A percentile compares a stretch with the other conserved stretches of the same genome.
These are phyloP conservation scores for Boloria euphrosyne DNA, from an alignment of 2,888 invertebrate species.

Conservation along the genomic window DNA sequence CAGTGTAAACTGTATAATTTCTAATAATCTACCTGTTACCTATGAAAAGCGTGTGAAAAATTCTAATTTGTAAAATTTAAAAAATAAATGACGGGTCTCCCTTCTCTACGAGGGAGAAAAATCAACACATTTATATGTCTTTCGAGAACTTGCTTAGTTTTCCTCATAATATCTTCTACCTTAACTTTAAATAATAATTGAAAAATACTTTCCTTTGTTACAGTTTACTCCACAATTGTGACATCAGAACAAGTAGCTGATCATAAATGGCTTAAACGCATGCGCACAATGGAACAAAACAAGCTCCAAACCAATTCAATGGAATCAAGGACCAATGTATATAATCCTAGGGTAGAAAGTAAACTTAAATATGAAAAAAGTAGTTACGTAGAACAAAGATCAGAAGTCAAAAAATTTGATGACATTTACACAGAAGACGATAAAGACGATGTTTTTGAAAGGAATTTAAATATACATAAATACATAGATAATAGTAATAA, in stretches of 20 bases:
- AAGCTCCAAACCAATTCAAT: slow-evolving; percentile 37
- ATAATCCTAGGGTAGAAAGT: slow-evolving; percentile 41
- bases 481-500: slow-evolving; percentile 43
- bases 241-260: slow-evolving; percentile 59
- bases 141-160: no score
- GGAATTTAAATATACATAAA: slow-evolving; percentile 48
- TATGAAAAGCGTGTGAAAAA: no score
- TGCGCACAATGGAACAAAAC: slow-evolving; percentile 41
- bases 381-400: slow-evolving; percentile 29
- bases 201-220: slow-evolving; percentile 49
- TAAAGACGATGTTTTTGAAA: slow-evolving; percentile 44
- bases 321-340: slow-evolving; percentile 50
- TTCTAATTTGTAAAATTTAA: no score
- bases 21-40: no score
- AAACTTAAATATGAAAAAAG: slow-evolving; percentile 38
- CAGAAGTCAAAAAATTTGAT: slow-evolving; percentile 42
- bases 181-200: no score
- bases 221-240: slow-evolving; percentile 64
- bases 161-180: no score
- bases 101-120: no score
- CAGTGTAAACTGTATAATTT: no score
- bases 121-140: no score
- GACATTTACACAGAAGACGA: slow-evolving; percentile 50
- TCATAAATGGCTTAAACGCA: slow-evolving; percentile 48
- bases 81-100: no score